These are phyloP conservation scores for Orthonychiurus folsomi DNA, from an alignment of 2,888 invertebrate genomes.

Conservation along the genomic window DNA sequence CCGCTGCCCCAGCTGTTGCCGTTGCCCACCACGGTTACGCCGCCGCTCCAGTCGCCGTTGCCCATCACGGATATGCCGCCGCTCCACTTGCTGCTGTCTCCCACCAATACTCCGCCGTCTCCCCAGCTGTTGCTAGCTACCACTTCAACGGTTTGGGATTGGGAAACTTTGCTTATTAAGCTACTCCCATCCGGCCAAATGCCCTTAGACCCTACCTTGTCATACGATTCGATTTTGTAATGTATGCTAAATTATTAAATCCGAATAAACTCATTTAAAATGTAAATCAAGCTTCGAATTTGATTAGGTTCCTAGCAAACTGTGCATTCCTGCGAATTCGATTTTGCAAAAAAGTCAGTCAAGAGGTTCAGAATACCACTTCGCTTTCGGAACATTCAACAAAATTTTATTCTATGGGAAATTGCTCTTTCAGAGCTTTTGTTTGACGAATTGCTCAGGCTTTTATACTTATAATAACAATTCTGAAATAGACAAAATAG, in stretches of 20 bases:
- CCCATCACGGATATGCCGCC: conserved; percentile 26
- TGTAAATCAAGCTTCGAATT: not conserved
- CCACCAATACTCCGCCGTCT: conserved; percentile 13
- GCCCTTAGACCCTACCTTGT: not conserved
- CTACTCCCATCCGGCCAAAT: not conserved
- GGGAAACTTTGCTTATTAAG: not conserved
- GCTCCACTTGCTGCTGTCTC: conserved; percentile 18
- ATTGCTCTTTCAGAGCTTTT: too few relatives aligned
- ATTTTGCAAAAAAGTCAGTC: too few relatives aligned
- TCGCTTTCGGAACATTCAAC: not conserved
- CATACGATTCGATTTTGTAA: not conserved
- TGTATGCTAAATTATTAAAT: conserved; percentile 3
- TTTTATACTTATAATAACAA: conserved; percentile 4
- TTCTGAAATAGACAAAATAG: not conserved
- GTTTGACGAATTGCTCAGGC: too few relatives aligned
- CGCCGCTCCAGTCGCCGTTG: conserved; percentile 24
- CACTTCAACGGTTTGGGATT: conserved; percentile 11
- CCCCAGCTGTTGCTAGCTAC: conserved; percentile 27
- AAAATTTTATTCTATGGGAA: too few relatives aligned
- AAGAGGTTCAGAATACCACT: not conserved
- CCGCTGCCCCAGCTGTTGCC: conserved; percentile 17
- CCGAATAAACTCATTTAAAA: not conserved
- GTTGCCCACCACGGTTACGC: conserved; percentile 22
- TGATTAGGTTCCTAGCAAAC: not conserved
- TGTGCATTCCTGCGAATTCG: too few relatives aligned